A percentile compares a stretch with the other conserved stretches of the same genome.
Conservation (phyloP, 1,140 invertebrate genomes). For the Camponotus floridanus region DNA sequence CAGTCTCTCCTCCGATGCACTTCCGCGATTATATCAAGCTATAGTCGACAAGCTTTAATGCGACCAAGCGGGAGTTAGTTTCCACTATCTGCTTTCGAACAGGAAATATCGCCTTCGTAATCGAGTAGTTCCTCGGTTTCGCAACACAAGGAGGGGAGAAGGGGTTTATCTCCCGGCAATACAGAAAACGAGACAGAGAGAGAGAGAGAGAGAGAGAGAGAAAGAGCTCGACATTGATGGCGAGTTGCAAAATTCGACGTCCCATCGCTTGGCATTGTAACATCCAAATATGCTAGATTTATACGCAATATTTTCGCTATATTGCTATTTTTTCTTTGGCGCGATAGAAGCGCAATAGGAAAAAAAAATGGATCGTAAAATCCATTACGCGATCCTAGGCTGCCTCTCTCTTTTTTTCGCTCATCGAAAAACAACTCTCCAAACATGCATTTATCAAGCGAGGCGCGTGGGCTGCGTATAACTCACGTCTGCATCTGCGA, state of each 20-base stretch:
- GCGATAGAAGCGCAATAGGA: background rate
- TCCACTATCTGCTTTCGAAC: slow-evolving; percentile 39
- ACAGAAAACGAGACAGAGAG: no score
- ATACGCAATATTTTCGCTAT: slow-evolving; percentile 34
- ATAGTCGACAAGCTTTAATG: slow-evolving; percentile 25
- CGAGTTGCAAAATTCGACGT: slow-evolving; percentile 2
- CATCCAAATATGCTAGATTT: slow-evolving; percentile 44
- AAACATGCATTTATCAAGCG: slow-evolving; percentile 45
- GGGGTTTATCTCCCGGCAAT: slow-evolving; percentile 36
- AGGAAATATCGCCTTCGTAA: slow-evolving; percentile 52
- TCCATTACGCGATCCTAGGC: slow-evolving; percentile 31
- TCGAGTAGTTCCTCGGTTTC: slow-evolving; percentile 17
- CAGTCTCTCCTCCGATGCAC: background rate
- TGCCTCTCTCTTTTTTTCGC: slow-evolving; percentile 5
- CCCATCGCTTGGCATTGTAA: background rate
- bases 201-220: background rate
- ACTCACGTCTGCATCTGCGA: background rate
- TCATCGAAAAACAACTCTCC: slow-evolving; percentile 54
- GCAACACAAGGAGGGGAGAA: background rate
- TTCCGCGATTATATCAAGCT: slow-evolving; percentile 38
- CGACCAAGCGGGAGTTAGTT: slow-evolving; percentile 36
- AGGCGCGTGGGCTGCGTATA: slow-evolving; percentile 23
- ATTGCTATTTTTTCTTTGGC: background rate
- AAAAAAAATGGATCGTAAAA: slow-evolving; percentile 48
- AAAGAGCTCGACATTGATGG: background rate